These are phyloP conservation scores for Lagria hirta DNA, from an alignment of 2,888 invertebrate species.

Conservation along the genomic window DNA sequence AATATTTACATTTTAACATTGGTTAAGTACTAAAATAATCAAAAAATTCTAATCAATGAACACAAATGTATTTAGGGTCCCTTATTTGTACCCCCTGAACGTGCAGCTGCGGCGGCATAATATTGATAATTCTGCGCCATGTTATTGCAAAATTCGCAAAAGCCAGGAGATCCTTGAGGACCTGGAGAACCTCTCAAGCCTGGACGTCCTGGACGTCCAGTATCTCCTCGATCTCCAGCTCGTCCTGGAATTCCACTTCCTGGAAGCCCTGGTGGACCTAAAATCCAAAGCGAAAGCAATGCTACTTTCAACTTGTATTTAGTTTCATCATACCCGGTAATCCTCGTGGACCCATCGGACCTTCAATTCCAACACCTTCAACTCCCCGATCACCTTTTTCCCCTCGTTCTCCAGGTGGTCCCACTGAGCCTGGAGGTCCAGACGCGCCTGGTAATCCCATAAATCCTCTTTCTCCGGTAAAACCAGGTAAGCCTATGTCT, in stretches of 20 bases:
- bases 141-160: slow-evolving; percentile 66
- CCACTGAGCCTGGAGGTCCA: slow-evolving; percentile 63
- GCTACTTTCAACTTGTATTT: background rate
- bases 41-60: background rate
- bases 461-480: slow-evolving; percentile 66
- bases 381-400: slow-evolving; percentile 72
- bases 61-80: slow-evolving; percentile 55
- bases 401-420: slow-evolving; percentile 66
- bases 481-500: slow-evolving; percentile 66
- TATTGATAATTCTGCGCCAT: slow-evolving; percentile 58
- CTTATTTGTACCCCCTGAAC: slow-evolving; percentile 60
- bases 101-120: slow-evolving; percentile 52
- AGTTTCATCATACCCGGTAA: slow-evolving; percentile 60
- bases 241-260: slow-evolving; percentile 68
- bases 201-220: slow-evolving; percentile 63
- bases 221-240: slow-evolving; percentile 73
- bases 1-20: background rate
- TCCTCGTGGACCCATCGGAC: slow-evolving; percentile 72
- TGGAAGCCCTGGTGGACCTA: slow-evolving; percentile 69
- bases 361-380: slow-evolving; percentile 74
- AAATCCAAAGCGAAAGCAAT: slow-evolving; percentile 27
- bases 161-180: slow-evolving; percentile 65
- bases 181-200: slow-evolving; percentile 64
- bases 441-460: slow-evolving; percentile 65
- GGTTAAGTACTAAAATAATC: background rate